These are phyloP conservation scores for Magallana angulata DNA, from an alignment of 1,140 invertebrate genomes.

Conservation along the genomic window DNA sequence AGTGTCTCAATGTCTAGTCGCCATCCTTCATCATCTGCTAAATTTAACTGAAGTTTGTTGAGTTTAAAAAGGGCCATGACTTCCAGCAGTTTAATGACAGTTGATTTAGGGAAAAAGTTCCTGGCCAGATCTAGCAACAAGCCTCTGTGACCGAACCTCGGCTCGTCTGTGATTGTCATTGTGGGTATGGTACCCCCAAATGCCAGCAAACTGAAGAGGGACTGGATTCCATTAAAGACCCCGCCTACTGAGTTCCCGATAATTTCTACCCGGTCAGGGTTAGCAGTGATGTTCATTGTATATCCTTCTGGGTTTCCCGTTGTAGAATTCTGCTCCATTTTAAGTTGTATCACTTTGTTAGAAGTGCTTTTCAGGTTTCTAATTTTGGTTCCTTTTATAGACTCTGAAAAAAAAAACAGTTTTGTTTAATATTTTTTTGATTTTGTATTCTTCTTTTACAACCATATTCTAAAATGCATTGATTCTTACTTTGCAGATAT, in stretches of 20 bases:
- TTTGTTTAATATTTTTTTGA: not conserved
- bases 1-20: conserved; percentile 68
- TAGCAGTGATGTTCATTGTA: conserved; percentile 37
- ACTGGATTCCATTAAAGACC: conserved; percentile 64
- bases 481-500: conserved; percentile 49
- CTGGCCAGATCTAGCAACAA: conserved; percentile 72
- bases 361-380: conserved; percentile 33
- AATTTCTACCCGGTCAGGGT: conserved; percentile 52
- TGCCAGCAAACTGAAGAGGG: conserved; percentile 60
- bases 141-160: conserved; percentile 71
- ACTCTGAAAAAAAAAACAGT: conserved; percentile 36
- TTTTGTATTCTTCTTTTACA: not conserved
- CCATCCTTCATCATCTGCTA: conserved; percentile 76
- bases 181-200: conserved; percentile 47
- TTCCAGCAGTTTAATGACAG: conserved; percentile 68
- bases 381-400: conserved; percentile 44
- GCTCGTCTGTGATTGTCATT: conserved; percentile 61
- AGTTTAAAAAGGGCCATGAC: conserved; percentile 73
- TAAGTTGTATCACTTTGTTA: conserved; percentile 45
- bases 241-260: conserved; percentile 43
- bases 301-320: conserved; percentile 51
- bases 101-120: conserved; percentile 69
- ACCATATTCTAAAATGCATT: not conserved
- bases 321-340: not conserved
- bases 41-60: conserved; percentile 73